Evolutionary conservation across 2,797 vertebrate genomes (phyloP), one percentile per base, ranked within the genome.

Genomic region (Serranus cabrilla): DNA sequence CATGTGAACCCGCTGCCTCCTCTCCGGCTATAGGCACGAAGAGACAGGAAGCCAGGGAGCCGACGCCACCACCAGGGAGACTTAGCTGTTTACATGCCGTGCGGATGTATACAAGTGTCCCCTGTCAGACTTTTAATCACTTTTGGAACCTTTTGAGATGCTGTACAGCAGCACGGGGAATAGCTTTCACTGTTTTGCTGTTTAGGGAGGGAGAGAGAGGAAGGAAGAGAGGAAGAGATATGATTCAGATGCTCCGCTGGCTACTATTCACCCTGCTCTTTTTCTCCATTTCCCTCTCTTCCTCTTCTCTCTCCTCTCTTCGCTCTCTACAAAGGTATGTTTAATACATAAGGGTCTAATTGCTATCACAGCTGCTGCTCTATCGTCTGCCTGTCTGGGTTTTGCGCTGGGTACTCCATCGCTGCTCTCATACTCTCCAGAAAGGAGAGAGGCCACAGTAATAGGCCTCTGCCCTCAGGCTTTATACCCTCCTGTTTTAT

Each of bases 301-400:
- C 70, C 71, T 72, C 64, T 72, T 60, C 60, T 51, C 59, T 78
- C 65, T 40, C 59, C 60, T 81, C 73, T 54, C 71, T 46, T 59
- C 60, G 77, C 81, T 76, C 65, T 80, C 76, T 62, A 71, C 79
- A 84, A 89, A 89, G 80, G 81, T 88, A 89, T 92, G 90, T 91
- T 92, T 89, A 91, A 92, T 83, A 85, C 92, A 91, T 93, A 92
- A 91, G 87, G 78, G 81, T 80, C 76, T 92, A 92, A 95, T 94
- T 89, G 81, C 87, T 82, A 85, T 87, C 68, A 70, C 94, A 94
- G 88, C 88, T 93, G 89, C 76, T 66, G 67, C 83, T 74, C 69
- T 69, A 60, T 63, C 60, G 37, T 71, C 82, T 78, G 76, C 80
- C 85, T 74, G 80, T 84, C 80, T 81, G 79, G 78, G 66, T 61